Percentiles rank a stretch among this genome's conserved stretches.
Conservation (phyloP, 2,797 vertebrate genomes). For the Sebastes matsubarae region DNA sequence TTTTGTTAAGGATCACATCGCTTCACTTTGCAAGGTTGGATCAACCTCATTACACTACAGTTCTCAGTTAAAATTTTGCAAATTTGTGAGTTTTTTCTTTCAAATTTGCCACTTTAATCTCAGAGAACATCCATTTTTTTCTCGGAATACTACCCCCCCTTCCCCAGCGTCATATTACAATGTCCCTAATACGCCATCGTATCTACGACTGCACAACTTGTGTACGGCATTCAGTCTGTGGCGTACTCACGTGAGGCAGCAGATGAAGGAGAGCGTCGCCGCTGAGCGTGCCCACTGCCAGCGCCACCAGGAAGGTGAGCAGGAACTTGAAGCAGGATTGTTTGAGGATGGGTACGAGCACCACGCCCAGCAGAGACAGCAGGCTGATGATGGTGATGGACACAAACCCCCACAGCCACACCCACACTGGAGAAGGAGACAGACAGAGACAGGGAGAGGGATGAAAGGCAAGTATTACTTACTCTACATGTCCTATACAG, state of each 20-base stretch:
- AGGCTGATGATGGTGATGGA: constrained; percentile 99
- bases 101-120: too few species aligned
- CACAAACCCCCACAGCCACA: constrained; percentile 95
- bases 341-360: constrained; percentile 96
- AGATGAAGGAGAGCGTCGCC: constrained; percentile 97
- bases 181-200: too few species aligned
- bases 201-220: too few species aligned
- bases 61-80: too few species aligned
- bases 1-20: too few species aligned
- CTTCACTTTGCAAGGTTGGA: too few species aligned
- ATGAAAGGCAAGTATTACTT: neutral
- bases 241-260: constrained; percentile 91
- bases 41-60: too few species aligned
- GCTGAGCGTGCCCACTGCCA: constrained; percentile 97
- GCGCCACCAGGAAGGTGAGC: constrained; percentile 96
- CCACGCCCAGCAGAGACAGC: constrained; percentile 94
- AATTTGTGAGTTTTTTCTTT: too few species aligned
- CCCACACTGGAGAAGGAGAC: constrained; percentile 65
- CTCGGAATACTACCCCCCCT: too few species aligned
- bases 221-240: too few species aligned
- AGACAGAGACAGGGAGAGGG: neutral
- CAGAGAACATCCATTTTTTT: too few species aligned
- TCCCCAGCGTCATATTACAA: too few species aligned
- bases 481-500: neutral
- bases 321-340: constrained; percentile 99